Evolutionary conservation across 2,113 vertebrate species (phyloP), one percentile per base, ranked within the genome.

Genomic region (Notothenia coriiceps): DNA sequence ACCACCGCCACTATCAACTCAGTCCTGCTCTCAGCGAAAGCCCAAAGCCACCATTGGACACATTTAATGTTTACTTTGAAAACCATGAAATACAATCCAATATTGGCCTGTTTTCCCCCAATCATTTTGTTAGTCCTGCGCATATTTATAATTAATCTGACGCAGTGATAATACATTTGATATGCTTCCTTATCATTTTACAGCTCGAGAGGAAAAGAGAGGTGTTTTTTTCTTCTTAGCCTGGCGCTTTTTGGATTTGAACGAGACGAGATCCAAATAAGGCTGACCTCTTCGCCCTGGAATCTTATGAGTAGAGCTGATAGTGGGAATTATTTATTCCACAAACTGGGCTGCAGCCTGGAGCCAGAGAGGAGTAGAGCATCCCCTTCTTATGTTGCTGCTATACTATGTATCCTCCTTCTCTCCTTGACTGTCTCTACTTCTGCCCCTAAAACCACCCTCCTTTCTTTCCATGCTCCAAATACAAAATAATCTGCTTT

Each of bases 91-190:
- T 92, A 86, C 91, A 93, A 89, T 93, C 86, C 86, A 91, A 90
- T 88, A 90, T 84, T 80, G 83, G 29, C 65, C 80, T 82, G 84
- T 91, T 93, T 90, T 79, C 71, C 76, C 67, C 76, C 61, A 60
- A 61, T 82, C 47, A 17, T 74, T 86, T 88, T 88, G 51, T 69
- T 70, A 70, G 35, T 76, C 74, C 83, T 71, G 79, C 85, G 87
- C 93, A 94, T 94, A 93, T 94, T 93, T 82, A 93, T 91, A 91
- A 94, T 94, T 93, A 93, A 93, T 92, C 88, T 85, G 85, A 92
- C 63, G 52, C 84, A 83, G 86, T 80, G 85, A 89, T 92, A 91
- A 92, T 91, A 83, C 13, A 94, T 94, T 91, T 85, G 81, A 85
- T 82, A 92, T 86, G 89, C 87, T 88, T 87, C 17, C 81, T 94